Percentiles rank a stretch among this genome's conserved stretches.
Conservation (phyloP, 2,888 invertebrate genomes). For the Terebella lapidaria region DNA sequence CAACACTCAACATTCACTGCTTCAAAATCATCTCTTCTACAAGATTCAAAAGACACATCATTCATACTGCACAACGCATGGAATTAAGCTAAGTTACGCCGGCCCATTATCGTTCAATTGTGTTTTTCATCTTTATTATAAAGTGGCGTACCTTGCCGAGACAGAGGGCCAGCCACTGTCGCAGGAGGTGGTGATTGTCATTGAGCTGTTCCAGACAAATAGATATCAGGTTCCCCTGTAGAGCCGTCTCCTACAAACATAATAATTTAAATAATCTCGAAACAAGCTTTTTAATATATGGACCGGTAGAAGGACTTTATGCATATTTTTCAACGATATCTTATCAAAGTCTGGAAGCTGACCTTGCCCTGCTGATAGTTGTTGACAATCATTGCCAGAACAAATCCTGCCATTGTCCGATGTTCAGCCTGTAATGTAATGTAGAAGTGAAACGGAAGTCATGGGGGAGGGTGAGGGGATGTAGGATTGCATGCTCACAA, state of each 20-base stretch:
- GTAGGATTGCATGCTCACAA: no score
- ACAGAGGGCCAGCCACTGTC: constrained; percentile 82
- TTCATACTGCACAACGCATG: neutral
- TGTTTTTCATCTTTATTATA: no score
- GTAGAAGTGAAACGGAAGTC: no score
- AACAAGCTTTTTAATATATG: no score
- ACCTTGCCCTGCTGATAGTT: constrained; percentile 79
- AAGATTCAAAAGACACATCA: neutral
- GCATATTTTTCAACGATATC: no score
- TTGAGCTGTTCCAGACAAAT: constrained; percentile 85
- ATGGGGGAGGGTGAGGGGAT: no score
- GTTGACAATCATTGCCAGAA: constrained; percentile 87
- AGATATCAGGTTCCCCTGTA: constrained; percentile 84
- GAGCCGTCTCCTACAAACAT: constrained; percentile 65
- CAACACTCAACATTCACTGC: no score
- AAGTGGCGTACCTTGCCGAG: constrained; percentile 63
- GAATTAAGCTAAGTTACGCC: neutral
- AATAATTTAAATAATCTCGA: neutral
- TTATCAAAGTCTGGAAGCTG: constrained; percentile 14
- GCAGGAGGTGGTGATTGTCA: constrained; percentile 55
- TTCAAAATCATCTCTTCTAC: neutral
- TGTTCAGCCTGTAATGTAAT: constrained; percentile 65
- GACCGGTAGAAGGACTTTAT: no score
- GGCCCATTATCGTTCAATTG: neutral
- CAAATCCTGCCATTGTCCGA: constrained; percentile 90